These are phyloP conservation scores for Epizoanthus scotinus DNA, from an alignment of 92 coral and sea anemone genomes.

Conservation along the genomic window DNA sequence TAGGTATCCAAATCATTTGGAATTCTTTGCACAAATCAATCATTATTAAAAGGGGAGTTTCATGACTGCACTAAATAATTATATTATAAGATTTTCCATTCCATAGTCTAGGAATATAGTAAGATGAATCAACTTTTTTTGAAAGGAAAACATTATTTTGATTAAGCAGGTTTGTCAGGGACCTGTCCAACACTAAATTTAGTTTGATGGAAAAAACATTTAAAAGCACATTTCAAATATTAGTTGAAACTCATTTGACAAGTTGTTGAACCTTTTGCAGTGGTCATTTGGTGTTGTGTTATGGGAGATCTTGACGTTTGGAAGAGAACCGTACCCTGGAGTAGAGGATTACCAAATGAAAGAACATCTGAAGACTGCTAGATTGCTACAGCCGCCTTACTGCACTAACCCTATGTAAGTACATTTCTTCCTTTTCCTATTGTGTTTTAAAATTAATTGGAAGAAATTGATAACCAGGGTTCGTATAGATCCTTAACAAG, in stretches of 20 bases:
- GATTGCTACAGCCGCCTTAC: conserved; percentile 57
- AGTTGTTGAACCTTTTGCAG: conserved; percentile 28
- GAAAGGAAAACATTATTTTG: too few relatives aligned
- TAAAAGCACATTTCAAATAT: not conserved
- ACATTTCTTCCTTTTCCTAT: not conserved
- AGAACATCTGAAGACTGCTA: conserved; percentile 49
- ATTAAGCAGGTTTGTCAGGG: not conserved
- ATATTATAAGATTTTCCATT: too few relatives aligned
- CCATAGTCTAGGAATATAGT: too few relatives aligned
- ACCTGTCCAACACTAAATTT: not conserved
- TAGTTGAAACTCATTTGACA: not conserved
- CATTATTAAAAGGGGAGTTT: too few relatives aligned
- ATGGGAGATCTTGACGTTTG: conserved; percentile 74
- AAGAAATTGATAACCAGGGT: not conserved
- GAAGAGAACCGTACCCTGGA: conserved; percentile 55
- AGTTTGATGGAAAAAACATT: not conserved
- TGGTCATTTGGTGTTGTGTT: conserved; percentile 85
- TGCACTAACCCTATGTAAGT: conserved; percentile 81
- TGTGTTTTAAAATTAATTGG: not conserved
- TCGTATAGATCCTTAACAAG: too few relatives aligned
- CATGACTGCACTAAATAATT: too few relatives aligned
- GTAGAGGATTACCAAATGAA: conserved; percentile 43
- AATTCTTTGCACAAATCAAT: too few relatives aligned
- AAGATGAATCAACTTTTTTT: too few relatives aligned
- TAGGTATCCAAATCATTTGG: conserved; percentile 28